Conservation (phyloP, 2,888 invertebrate genomes). For the Caenorhabditis sp. region DNA sequence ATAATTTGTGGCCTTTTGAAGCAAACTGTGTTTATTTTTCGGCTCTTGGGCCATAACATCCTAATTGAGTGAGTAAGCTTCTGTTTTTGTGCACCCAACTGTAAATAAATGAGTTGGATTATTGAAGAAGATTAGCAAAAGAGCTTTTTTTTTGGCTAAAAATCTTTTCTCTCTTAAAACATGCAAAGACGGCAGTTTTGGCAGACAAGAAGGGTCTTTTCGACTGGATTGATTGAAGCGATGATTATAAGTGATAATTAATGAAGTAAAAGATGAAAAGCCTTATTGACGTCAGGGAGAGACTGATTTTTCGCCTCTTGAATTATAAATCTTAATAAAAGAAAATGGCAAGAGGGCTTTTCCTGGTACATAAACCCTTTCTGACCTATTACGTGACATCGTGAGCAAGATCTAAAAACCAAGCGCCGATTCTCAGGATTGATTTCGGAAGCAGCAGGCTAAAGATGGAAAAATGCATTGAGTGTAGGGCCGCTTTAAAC, state of each 20-base stretch:
- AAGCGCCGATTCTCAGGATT: conserved; percentile 14
- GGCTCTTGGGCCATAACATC: conserved; percentile 31
- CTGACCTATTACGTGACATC: conserved; percentile 32
- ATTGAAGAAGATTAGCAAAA: conserved; percentile 43
- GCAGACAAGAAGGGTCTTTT: no score
- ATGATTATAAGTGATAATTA: conserved; percentile 18
- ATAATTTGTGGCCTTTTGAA: background rate
- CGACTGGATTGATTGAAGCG: background rate
- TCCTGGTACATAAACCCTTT: no score
- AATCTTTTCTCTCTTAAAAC: conserved; percentile 22
- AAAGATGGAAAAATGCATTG: conserved; percentile 46
- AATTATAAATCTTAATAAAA: conserved; percentile 36
- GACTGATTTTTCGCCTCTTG: conserved; percentile 5
- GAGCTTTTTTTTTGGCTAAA: conserved; percentile 13
- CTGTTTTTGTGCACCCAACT: conserved; percentile 52
- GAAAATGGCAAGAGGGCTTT: conserved; percentile 8
- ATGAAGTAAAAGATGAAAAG: conserved; percentile 7
- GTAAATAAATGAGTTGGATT: conserved; percentile 57
- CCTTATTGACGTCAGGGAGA: conserved; percentile 21
- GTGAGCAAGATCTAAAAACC: conserved; percentile 14
- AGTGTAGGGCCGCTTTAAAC: conserved; percentile 4
- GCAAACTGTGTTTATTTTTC: conserved; percentile 33
- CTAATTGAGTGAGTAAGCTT: conserved; percentile 51
- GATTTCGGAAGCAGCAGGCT: conserved; percentile 14
- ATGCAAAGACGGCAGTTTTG: conserved; percentile 10